phyloP scores from a whole-genome alignment of 2,797 vertebrate genomes.

The Brotogeris chrysoptera region DNA sequence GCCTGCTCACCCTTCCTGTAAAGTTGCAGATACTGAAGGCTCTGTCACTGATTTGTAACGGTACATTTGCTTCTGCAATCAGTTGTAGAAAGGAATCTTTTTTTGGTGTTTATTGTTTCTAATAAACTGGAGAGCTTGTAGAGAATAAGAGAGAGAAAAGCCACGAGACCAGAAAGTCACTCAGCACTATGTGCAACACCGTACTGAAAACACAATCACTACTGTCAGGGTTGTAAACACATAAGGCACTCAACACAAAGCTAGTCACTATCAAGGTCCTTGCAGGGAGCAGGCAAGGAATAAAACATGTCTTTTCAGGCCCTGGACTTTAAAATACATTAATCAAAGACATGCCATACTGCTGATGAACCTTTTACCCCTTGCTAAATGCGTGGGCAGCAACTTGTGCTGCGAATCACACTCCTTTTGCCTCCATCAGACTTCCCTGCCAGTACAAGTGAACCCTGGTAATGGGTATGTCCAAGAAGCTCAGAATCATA shows the following conservation, averaged over 20 bases:
- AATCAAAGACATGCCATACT: not conserved
- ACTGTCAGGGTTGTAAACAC: not conserved
- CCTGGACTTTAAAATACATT: not conserved
- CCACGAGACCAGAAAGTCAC: not conserved
- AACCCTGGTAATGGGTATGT: not conserved
- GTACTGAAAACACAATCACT: not conserved
- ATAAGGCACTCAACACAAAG: not conserved
- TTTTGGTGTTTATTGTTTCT: slow-evolving; percentile 13
- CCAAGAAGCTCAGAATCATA: not conserved
- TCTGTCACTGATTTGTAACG: not conserved
- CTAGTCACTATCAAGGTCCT: not conserved
- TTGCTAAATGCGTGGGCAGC: not conserved
- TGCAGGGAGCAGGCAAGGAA: not conserved
- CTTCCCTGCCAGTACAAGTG: not conserved
- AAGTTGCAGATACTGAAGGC: not conserved
- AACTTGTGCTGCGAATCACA: not conserved
- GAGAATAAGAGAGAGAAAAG: not conserved
- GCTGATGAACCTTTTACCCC: not conserved
- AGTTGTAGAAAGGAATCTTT: not conserved
- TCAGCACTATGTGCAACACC: not conserved
- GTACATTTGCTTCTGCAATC: not conserved
- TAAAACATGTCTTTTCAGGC: not conserved
- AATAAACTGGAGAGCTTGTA: not conserved
- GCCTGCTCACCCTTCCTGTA: not conserved
- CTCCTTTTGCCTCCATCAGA: not conserved